Evolutionary conservation across 2,888 invertebrate genomes (phyloP).

Genomic region (Scrobipalpa atriplicella): DNA sequence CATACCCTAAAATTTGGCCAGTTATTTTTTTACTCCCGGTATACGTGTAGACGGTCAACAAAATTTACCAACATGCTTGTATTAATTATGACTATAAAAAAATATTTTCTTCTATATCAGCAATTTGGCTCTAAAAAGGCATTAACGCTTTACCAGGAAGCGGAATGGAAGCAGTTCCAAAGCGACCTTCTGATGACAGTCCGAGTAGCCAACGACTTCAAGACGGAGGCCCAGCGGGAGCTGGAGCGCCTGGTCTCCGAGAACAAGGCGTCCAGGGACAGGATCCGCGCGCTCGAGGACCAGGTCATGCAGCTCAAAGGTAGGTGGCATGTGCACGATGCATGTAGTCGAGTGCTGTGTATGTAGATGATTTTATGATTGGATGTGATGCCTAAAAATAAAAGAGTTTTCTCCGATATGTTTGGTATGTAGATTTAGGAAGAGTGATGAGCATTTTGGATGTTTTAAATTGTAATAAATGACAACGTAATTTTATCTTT

Average conservation of each 20-base stretch:
- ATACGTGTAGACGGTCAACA: too few species aligned
- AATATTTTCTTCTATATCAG: too few species aligned
- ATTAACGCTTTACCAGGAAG: slow-evolving; percentile 75
- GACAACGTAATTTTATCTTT: neutral
- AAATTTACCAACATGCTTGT: too few species aligned
- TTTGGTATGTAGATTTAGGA: neutral
- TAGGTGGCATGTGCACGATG: slow-evolving; percentile 55
- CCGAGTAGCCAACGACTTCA: slow-evolving; percentile 97
- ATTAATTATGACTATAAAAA: too few species aligned
- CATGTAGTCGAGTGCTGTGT: neutral
- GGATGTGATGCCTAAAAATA: neutral
- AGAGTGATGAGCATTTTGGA: slow-evolving; percentile 3
- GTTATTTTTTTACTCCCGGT: too few species aligned
- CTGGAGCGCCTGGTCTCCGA: slow-evolving; percentile 91
- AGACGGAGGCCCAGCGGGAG: slow-evolving; percentile 95
- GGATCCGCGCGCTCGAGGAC: slow-evolving; percentile 88
- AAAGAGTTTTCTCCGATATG: neutral
- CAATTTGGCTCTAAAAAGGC: too few species aligned
- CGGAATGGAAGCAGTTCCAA: slow-evolving; percentile 98
- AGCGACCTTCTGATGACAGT: slow-evolving; percentile 96
- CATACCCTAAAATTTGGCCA: too few species aligned
- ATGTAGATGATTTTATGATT: slow-evolving; percentile 2
- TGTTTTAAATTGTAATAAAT: neutral
- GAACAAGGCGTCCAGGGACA: slow-evolving; percentile 90
- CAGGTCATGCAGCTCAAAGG: slow-evolving; percentile 92